phyloP scores from a whole-genome alignment of 2,113 vertebrate species.

The Macroglossus sobrinus region DNA sequence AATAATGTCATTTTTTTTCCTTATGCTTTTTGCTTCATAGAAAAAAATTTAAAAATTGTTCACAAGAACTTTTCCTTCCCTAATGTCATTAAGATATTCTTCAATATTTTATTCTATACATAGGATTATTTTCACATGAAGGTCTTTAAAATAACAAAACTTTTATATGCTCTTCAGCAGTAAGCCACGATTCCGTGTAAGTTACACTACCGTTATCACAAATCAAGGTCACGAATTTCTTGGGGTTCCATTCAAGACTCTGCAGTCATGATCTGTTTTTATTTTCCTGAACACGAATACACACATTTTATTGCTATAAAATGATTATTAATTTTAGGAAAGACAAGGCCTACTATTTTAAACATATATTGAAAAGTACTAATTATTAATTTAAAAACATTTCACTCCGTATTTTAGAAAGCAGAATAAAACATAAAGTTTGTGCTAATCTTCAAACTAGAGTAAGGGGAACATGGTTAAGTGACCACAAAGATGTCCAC shows the following conservation, averaged over 20 bases:
- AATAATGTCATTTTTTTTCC: background rate
- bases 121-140: background rate
- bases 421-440: background rate
- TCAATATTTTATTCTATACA: background rate
- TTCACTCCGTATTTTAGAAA: background rate
- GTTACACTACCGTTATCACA: background rate
- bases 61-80: background rate
- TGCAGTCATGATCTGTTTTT: background rate
- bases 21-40: background rate
- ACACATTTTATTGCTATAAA: background rate
- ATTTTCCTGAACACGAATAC: background rate
- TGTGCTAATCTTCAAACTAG: background rate
- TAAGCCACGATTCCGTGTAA: background rate
- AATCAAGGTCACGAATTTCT: background rate
- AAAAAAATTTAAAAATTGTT: background rate
- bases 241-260: background rate
- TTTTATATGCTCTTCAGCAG: background rate
- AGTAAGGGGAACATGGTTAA: background rate
- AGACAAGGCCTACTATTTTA: background rate
- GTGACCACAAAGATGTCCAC: background rate
- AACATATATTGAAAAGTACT: background rate
- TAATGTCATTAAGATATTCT: background rate
- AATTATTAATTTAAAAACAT: background rate
- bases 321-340: background rate
- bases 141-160: background rate